Percentiles rank a stretch among this genome's conserved stretches.
Conservation (phyloP, 2,797 vertebrate species). For the Trachops cirrhosus region DNA sequence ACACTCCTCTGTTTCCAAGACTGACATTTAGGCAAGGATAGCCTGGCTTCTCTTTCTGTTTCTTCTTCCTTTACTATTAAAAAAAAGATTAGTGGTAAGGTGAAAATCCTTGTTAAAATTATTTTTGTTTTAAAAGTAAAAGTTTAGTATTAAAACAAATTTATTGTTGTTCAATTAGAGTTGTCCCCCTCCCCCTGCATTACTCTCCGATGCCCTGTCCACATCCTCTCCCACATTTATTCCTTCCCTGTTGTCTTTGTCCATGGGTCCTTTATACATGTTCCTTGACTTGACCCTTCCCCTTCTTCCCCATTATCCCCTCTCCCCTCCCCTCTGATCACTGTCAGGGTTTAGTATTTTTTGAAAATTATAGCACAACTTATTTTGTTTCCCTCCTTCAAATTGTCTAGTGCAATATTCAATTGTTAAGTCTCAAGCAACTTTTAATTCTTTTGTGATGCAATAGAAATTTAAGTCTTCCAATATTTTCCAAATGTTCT, state of each 20-base stretch:
- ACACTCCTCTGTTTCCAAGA: constrained; percentile 31
- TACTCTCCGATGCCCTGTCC: too few relatives aligned
- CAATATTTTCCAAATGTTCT: neutral
- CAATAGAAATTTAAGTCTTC: neutral
- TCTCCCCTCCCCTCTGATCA: too few relatives aligned
- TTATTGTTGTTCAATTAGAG: neutral
- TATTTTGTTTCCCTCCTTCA: neutral
- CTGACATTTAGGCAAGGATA: neutral
- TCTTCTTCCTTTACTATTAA: constrained; percentile 3
- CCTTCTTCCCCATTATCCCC: too few relatives aligned
- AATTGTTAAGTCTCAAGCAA: neutral
- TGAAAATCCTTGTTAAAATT: neutral
- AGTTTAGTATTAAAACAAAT: neutral
- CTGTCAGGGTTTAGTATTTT: neutral
- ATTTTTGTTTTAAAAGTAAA: neutral
- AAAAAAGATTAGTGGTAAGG: neutral
- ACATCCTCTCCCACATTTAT: too few relatives aligned
- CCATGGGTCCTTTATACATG: too few relatives aligned
- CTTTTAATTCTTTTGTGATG: neutral
- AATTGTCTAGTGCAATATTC: neutral
- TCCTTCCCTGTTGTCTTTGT: too few relatives aligned
- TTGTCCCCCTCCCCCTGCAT: too few relatives aligned
- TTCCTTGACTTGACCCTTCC: too few relatives aligned
- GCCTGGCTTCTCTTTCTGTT: neutral
- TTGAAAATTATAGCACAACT: neutral